These are phyloP conservation scores for Passer montanus DNA, from an alignment of 2,113 vertebrate genomes.

Conservation along the genomic window DNA sequence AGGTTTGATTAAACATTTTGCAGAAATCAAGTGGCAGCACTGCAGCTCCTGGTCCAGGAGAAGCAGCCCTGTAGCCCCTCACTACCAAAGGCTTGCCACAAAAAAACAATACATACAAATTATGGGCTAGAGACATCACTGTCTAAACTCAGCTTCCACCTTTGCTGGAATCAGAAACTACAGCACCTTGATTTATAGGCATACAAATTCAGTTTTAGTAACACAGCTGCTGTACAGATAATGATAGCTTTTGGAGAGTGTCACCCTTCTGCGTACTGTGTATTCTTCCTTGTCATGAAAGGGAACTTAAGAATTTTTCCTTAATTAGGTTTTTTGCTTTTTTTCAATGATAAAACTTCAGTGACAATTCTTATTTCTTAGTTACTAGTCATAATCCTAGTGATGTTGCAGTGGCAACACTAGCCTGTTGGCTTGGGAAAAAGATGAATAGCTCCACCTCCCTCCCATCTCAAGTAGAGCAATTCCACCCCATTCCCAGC, in stretches of 20 bases:
- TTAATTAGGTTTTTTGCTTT: neutral
- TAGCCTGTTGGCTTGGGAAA: neutral
- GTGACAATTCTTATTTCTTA: neutral
- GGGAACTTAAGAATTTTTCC: neutral
- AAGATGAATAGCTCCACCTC: accelerated
- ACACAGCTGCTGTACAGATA: neutral
- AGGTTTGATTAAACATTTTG: neutral
- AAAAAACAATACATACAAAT: neutral
- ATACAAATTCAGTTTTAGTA: neutral
- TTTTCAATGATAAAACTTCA: neutral
- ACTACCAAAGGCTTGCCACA: neutral
- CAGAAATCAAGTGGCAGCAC: neutral
- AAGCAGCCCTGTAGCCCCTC: neutral
- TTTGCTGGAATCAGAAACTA: neutral
- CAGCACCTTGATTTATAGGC: neutral
- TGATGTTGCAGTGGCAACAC: neutral
- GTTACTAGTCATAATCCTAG: neutral
- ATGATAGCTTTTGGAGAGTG: neutral
- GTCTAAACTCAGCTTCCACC: neutral
- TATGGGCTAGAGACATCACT: neutral
- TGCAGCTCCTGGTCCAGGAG: neutral
- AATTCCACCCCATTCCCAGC: neutral
- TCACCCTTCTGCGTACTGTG: accelerated
- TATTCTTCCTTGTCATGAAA: neutral
- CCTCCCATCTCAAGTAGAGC: neutral